phyloP scores from a whole-genome alignment of 2,797 vertebrate genomes.

The Selene dorsalis region DNA sequence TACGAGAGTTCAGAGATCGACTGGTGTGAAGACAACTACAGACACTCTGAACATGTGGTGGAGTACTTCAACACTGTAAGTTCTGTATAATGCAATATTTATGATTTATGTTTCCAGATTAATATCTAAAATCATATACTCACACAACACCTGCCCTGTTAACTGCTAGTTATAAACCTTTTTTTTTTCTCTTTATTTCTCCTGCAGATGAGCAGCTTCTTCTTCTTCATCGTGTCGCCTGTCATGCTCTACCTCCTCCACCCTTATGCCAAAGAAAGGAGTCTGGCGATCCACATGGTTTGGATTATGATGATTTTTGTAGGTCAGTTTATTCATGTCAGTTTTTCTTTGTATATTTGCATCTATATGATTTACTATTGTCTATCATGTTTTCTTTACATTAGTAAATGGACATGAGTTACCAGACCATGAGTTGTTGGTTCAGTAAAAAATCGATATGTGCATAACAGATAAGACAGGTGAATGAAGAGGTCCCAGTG shows the following conservation, averaged over 20 bases:
- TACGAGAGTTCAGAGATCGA: slow-evolving; percentile 95
- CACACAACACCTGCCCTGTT: not conserved
- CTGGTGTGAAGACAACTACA: slow-evolving; percentile 97
- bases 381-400: not conserved
- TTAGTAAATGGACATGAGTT: not conserved
- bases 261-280: slow-evolving; percentile 87
- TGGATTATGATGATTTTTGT: slow-evolving; percentile 88
- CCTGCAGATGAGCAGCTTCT: slow-evolving; percentile 91
- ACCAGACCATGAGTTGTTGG: not conserved
- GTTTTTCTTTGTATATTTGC: accelerated
- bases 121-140: not conserved
- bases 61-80: slow-evolving; percentile 97
- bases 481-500: not conserved
- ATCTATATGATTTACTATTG: not conserved
- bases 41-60: slow-evolving; percentile 87
- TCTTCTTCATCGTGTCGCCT: slow-evolving; percentile 90
- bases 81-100: not conserved
- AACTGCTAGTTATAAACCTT: not conserved
- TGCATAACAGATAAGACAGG: not conserved
- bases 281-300: slow-evolving; percentile 80
- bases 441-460: not conserved
- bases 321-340: slow-evolving; percentile 79
- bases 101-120: not conserved
- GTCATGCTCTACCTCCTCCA: slow-evolving; percentile 90
- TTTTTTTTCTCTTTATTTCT: not conserved